Evolutionary conservation across 2,888 invertebrate species (phyloP), one percentile per base, ranked within the genome.

Genomic region (Nephrotoma guestfalica): DNA sequence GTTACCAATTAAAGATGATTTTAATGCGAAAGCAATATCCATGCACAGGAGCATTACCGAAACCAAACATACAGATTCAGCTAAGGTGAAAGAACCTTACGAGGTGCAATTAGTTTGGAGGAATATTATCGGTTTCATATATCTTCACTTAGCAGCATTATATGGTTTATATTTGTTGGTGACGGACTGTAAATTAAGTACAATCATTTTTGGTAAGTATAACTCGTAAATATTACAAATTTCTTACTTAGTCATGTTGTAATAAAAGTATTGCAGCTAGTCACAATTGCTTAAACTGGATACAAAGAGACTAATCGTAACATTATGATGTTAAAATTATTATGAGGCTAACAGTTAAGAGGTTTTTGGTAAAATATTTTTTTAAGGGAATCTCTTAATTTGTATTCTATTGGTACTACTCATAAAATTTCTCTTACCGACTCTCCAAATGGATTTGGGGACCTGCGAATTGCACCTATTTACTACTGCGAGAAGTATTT

Each of bases 101-200:
- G 92, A 93, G 90, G 94, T 95, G 94, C 92, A 94, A 88, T 94
- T 96, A 88, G 96, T 96, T 0, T 96, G 96, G 96, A 93, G 94
- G 90, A 96, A 96, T 90, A 95, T 96, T 0, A 89, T 95, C 4
- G 94, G 94, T 6, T 96, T 96, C 89, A 89, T 94, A 1, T 94
- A 96, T 88, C 92, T 97, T 83, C 96, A 97, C 90, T 89, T 92
- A 5, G 93, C 93, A 0, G 93, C 94, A 0, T 11, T 95, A 0
- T 96, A 94, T 89, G 94, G 94, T 13, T 0, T 94, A 0, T 94
- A 93, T 7, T 89, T 85, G 9, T 0, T 9, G 11, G 1, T 85
- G 13, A 85, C 85, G 13, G 85, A 42, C n/a, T 85, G 85, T 85
- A 85, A 85, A 85, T 6, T 42, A 2, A 18, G 1, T 9, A 85